Evolutionary conservation across 2,797 vertebrate species (phyloP), one percentile per base, ranked within the genome.

Genomic region (Enteromius paludinosus): DNA sequence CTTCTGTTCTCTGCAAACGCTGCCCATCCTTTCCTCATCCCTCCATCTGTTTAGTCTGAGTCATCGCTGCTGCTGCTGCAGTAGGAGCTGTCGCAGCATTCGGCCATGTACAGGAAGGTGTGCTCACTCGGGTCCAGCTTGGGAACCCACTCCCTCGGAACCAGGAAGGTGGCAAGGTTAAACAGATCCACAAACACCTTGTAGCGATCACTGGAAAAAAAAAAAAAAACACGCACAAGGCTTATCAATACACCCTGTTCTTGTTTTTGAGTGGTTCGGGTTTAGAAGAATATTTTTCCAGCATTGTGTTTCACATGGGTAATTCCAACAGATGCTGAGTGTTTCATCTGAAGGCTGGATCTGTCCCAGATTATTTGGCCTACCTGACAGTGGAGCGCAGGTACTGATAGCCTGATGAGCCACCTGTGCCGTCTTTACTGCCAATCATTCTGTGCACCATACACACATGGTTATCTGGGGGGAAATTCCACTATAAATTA

Each of bases 391-490:
- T 99, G 7, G 98, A 98, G 86, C 97, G 96, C 86, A 99, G 91
- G 87, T 99, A 99, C 1, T 97, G 97, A 90, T 99, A 99, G 3
- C 98, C 97, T 10, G 98, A 99, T 20, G 98, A 99, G 10, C 98
- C 97, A 0, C 97, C 97, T 0, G 98, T 99, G 81, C 98, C 98
- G 5, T 94, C 93, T 87, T 99, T 99, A 93, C 95, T 96, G 87
- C 98, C 98, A 86, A 99, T 97, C 98, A 99, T 99, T 62, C 97
- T 94, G 88, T 99, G 98, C 84, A 98, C 98, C 96, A 98, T 94
- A 92, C 98, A 99, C 78, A 98, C 97, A 0, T 99, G 98, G 87
- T 98, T 99, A 89, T 99, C 98, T 99, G 11, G 66, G 17, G 23
- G 66, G 45, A 73, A 41, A 75, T 25, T 28, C 12, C 8, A 20